Evolutionary conservation across 2,888 invertebrate species (phyloP), one percentile per base, ranked within the genome.

Genomic region (Aleiodes leptofemur): DNA sequence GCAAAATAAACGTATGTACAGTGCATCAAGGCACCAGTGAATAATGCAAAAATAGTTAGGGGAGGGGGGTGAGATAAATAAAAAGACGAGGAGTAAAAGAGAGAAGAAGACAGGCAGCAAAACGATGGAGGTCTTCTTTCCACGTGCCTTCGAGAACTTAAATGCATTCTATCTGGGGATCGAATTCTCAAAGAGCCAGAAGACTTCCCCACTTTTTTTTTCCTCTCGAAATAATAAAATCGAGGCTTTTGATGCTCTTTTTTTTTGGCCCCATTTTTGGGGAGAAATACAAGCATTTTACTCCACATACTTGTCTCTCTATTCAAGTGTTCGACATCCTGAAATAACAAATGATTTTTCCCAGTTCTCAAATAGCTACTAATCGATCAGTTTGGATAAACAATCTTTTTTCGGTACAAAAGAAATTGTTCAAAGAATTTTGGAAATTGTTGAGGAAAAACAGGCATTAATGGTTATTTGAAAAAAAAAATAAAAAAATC

Each of bases 301-400:
- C 38, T 61, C 38, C 61, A 61, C 31, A 61, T 61, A n/a, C 61
- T 31, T 23, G 57, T 29, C 13, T 57, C 13, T 57, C 57, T 56
- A 38, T 61, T 34, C 34, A 61, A 38, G 14, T 34, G 61, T 38
- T n/a, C 34, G 4, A 14, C 34, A 38, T 8, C 13, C 61, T 61
- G 61, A 61, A 61, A 61, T 61, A 61, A 61, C 61, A 61, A 61
- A 61, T 61, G 61, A 34, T 61, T 61, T 38, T 61, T 38, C 61
- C 38, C 61, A 61, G 34, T 34, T 61, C 31, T 61, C 61, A 61
- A 61, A 61, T 61, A n/a, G 61, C 38, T 61, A 29, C 38, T 61
- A 61, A 61, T 61, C 61, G 61, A 61, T 61, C 14, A 38, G 8
- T 11, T 61, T 61, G 61, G 34, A 14, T 61, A 61, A 61, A 61